Conservation (phyloP, 2,797 vertebrate species). For the Aselliscus stoliczkanus region DNA sequence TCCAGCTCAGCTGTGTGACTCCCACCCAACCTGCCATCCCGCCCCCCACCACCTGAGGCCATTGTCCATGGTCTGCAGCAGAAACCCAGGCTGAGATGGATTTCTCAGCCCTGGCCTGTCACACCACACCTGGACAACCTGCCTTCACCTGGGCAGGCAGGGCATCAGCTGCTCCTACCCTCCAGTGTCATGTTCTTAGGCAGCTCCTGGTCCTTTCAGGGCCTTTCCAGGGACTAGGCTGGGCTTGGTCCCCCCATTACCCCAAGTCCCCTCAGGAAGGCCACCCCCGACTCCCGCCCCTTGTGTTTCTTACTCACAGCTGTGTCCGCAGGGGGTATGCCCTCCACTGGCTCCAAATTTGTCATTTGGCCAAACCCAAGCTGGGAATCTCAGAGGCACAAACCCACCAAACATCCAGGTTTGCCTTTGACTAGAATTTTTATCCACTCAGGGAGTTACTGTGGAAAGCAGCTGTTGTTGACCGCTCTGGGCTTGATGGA, state of each 20-base stretch:
- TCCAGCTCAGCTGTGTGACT: too few relatives aligned
- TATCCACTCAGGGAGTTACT: not conserved
- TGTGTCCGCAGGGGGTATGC: fast-evolving
- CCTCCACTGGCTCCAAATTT: not conserved
- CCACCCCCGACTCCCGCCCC: not conserved
- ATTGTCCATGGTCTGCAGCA: fast-evolving
- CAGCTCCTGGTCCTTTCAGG: not conserved
- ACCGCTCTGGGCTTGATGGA: not conserved
- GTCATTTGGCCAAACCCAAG: not conserved
- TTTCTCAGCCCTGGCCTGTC: fast-evolving
- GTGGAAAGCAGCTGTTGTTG: not conserved
- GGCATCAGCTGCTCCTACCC: too few relatives aligned
- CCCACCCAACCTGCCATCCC: fast-evolving
- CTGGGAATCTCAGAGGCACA: not conserved
- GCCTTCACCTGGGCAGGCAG: not conserved
- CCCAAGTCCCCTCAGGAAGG: not conserved
- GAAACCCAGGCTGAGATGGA: not conserved
- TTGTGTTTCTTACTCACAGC: not conserved
- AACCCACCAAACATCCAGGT: not conserved
- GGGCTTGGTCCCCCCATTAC: not conserved
- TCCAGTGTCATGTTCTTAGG: not conserved
- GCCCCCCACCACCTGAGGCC: fast-evolving
- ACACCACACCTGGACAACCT: not conserved
- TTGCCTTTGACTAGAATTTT: not conserved
- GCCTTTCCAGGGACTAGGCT: not conserved